Evolutionary conservation across 35 echinoderm and acorn worm genomes (phyloP).

Genomic region (Ptychodera flava): DNA sequence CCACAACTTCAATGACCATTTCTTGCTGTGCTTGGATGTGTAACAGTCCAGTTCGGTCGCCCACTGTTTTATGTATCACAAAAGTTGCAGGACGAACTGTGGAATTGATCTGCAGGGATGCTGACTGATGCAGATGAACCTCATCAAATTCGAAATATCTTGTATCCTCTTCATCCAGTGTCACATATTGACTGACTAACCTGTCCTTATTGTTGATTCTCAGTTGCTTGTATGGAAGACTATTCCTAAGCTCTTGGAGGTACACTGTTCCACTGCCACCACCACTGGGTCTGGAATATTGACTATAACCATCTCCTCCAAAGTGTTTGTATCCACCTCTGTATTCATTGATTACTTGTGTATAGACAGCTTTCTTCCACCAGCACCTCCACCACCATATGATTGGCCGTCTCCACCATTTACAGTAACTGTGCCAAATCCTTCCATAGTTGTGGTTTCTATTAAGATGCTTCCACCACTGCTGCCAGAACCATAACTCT

Average conservation of each 20-base stretch:
- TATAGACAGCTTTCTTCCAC: constrained; percentile 77
- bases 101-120: constrained; percentile 46
- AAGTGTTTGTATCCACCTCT: constrained; percentile 42
- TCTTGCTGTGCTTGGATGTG: constrained; percentile 47
- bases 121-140: constrained; percentile 46
- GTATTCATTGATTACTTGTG: constrained; percentile 49
- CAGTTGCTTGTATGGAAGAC: constrained; percentile 44
- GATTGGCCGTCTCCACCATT: constrained; percentile 54
- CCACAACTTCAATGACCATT: constrained; percentile 64
- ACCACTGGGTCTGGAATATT: constrained; percentile 22
- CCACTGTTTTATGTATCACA: constrained; percentile 63
- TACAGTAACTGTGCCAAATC: constrained; percentile 46
- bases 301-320: constrained; percentile 41
- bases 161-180: constrained; percentile 41
- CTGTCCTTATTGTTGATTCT: constrained; percentile 58
- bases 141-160: constrained; percentile 80
- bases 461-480: constrained; percentile 77
- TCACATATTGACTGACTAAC: constrained; percentile 57
- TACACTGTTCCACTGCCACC: constrained; percentile 77
- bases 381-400: constrained; percentile 64
- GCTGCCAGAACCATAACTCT: constrained; percentile 29
- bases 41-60: constrained; percentile 63
- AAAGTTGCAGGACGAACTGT: constrained; percentile 2
- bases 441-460: constrained; percentile 32
- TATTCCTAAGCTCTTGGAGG: constrained; percentile 48